Evolutionary conservation across 2,888 invertebrate genomes (phyloP).

Genomic region (Athalia rosae): DNA sequence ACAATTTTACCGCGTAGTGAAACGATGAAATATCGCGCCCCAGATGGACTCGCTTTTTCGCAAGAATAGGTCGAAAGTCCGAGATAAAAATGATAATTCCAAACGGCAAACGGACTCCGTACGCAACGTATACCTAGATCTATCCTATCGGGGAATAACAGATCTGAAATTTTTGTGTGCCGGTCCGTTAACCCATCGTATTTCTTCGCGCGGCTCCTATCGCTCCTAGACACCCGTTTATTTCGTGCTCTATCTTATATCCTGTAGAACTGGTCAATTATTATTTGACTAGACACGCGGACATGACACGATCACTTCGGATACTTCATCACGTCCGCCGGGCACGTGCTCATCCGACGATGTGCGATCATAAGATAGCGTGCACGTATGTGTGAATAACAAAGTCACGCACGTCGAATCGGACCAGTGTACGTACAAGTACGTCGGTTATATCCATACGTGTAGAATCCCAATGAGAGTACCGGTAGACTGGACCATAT

Average conservation of each 20-base stretch:
- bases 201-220: constrained; percentile 2
- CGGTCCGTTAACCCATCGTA: not conserved
- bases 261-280: constrained; percentile 26
- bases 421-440: constrained; percentile 1
- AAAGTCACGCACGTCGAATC: constrained; percentile 8
- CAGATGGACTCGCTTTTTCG: too few relatives aligned
- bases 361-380: constrained; percentile 36
- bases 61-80: too few relatives aligned
- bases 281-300: constrained; percentile 9
- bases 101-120: not conserved
- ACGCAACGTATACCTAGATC: not conserved
- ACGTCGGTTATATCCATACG: not conserved
- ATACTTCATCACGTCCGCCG: constrained; percentile 37
- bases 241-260: constrained; percentile 37
- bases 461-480: not conserved
- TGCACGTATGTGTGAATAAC: not conserved
- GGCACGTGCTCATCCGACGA: constrained; percentile 37
- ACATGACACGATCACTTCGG: not conserved
- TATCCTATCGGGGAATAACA: constrained; percentile 6
- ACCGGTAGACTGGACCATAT: constrained; percentile 39
- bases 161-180: not conserved
- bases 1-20: not conserved
- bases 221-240: constrained; percentile 18
- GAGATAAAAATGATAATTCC: too few relatives aligned
- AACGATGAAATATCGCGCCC: too few relatives aligned